Conservation (phyloP, 2,888 invertebrate genomes). For the Dryomyza anilis region DNA sequence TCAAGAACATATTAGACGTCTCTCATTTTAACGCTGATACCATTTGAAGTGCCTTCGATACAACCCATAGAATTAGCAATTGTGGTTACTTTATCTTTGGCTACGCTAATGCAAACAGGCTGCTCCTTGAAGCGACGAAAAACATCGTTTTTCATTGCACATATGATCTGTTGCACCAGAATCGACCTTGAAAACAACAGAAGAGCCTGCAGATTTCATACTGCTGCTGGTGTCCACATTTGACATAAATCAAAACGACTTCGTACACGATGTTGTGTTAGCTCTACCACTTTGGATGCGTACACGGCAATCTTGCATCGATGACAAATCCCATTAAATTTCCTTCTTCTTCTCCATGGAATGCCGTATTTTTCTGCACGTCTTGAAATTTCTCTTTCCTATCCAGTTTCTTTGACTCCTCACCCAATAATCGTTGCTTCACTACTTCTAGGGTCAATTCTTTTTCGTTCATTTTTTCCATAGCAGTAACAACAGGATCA, state of each 20-base stretch:
- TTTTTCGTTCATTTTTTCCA: no score
- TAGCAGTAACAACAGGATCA: constrained; percentile 17
- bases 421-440: no score
- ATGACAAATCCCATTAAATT: no score
- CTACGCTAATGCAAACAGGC: no score
- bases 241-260: constrained; percentile 18
- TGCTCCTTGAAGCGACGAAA: not conserved
- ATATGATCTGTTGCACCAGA: no score
- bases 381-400: no score
- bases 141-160: not conserved
- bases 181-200: no score
- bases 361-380: no score
- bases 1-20: no score
- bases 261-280: not conserved
- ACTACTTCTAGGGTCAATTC: constrained; percentile 2
- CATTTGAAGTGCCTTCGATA: not conserved
- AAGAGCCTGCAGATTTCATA: no score
- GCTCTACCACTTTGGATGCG: not conserved
- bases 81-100: no score
- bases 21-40: not conserved
- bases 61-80: not conserved
- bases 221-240: not conserved
- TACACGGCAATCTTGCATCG: not conserved
- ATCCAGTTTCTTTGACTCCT: no score
- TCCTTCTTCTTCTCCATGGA: not conserved